phyloP scores from a whole-genome alignment of 2,888 invertebrate genomes.

The Diachrysia chrysitis region DNA sequence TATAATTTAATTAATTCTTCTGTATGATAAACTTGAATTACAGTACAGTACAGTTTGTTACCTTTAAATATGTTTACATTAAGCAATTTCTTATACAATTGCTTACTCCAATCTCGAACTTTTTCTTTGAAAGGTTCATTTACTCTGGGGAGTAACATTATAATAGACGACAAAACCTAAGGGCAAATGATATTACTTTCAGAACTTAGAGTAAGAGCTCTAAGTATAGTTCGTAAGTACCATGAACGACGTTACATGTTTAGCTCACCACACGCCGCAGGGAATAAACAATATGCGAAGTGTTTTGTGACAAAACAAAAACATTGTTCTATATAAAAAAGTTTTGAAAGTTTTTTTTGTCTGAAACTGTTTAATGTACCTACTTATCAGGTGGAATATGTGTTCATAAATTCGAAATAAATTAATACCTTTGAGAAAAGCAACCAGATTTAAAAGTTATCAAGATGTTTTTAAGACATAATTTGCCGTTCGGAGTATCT shows the following conservation, averaged over 20 bases:
- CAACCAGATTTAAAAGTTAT: neutral
- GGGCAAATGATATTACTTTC: constrained; percentile 1
- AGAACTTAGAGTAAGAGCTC: constrained; percentile 10
- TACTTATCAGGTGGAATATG: neutral
- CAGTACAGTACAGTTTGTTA: no score
- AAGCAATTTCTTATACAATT: neutral
- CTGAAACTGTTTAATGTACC: neutral
- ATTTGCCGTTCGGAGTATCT: no score
- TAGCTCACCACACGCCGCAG: neutral
- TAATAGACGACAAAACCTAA: neutral
- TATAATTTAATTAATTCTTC: neutral
- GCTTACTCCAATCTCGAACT: neutral
- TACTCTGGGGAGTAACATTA: neutral
- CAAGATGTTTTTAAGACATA: no score
- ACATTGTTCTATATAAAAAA: neutral
- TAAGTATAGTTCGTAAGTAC: constrained; percentile 10
- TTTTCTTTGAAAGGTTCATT: neutral
- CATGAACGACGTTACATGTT: neutral
- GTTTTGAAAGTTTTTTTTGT: neutral
- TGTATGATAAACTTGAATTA: neutral
- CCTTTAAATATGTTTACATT: no score
- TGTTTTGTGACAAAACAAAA: neutral
- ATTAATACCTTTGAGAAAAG: neutral
- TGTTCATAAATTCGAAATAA: neutral
- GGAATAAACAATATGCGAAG: constrained; percentile 3